Percentiles rank a stretch among this genome's conserved stretches.
These are phyloP conservation scores for Syngnathus floridae DNA, from an alignment of 2,113 vertebrate species.

Conservation along the genomic window DNA sequence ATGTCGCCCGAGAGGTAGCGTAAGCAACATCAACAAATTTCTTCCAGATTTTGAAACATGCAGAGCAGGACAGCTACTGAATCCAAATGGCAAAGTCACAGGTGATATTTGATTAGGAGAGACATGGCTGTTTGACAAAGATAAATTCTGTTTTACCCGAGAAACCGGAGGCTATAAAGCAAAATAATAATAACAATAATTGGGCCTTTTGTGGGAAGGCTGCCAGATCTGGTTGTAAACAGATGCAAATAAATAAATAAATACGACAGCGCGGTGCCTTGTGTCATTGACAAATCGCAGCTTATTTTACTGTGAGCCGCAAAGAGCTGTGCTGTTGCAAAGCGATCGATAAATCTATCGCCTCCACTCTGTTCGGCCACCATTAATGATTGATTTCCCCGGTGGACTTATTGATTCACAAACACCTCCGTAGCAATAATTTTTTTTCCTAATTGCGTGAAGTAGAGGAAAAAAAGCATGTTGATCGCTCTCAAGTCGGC, in stretches of 20 bases:
- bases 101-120: neutral
- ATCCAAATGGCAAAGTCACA: neutral
- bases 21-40: too few relatives aligned
- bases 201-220: slow-evolving; percentile 68
- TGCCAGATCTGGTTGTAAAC: slow-evolving; percentile 66
- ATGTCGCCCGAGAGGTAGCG: too few relatives aligned
- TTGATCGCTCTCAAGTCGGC: neutral
- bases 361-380: slow-evolving; percentile 35
- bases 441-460: slow-evolving; percentile 30
- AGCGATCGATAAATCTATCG: slow-evolving; percentile 44
- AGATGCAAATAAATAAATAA: slow-evolving; percentile 66
- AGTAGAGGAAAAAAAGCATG: slow-evolving; percentile 15
- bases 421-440: slow-evolving; percentile 25
- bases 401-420: slow-evolving; percentile 41
- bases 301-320: slow-evolving; percentile 23
- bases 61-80: neutral
- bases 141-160: slow-evolving; percentile 73
- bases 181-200: slow-evolving; percentile 54
- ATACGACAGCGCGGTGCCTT: slow-evolving; percentile 47
- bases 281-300: slow-evolving; percentile 7
- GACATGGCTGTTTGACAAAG: slow-evolving; percentile 59
- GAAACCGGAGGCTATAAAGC: slow-evolving; percentile 62
- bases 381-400: slow-evolving; percentile 43
- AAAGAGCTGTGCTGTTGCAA: slow-evolving; percentile 23
- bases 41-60: neutral